Evolutionary conservation across 2,113 vertebrate species (phyloP), one percentile per base, ranked within the genome.

Genomic region (Muntiacus reevesi): DNA sequence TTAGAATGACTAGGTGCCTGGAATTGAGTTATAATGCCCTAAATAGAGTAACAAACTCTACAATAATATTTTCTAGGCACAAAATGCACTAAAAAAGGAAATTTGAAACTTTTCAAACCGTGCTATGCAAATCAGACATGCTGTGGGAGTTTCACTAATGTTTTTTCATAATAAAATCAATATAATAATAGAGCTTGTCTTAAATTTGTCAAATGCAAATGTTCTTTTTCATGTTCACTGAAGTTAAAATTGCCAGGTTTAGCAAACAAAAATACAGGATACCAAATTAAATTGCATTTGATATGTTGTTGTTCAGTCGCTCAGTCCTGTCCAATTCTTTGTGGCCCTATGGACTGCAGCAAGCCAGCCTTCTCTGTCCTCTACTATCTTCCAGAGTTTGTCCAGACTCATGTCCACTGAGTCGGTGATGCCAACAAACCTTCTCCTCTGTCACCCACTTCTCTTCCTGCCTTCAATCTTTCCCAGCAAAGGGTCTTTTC

Each of bases 1-100:
- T 62, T 96, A 97, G 92, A 98, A 97, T 85, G n/a, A 87, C 47
- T 78, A 40, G 95, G 95, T 96, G 96, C 78, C 92, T 83, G 83
- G 82, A 95, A 96, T 64, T 94, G 50, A 95, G 28, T 88, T 91
- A 16, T 55, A 87, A 50, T 96, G 91, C 92, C 91, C 89, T 71
- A 74, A 93, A 95, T 19, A 62, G 50, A 94, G 13, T 71, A 55
- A 9, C 43, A 84, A 27, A 57, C 28, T 79, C 7, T 40, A 11
- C 6, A 85, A 43, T 50, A 78, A 17, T 92, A 94, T 90, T 90
- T 93, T 84, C 57, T 81, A 85, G 30, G 25, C 3, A 96, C 28
- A 94, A 78, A 88, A 82, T 62, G 76, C 5, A 57, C 4, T 40
- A 19, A 76, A 74, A 79, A n/a, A 90, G 16, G 19, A 94, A 97